Conservation (phyloP, 2,888 invertebrate genomes). For the Zeuzera pyrina region DNA sequence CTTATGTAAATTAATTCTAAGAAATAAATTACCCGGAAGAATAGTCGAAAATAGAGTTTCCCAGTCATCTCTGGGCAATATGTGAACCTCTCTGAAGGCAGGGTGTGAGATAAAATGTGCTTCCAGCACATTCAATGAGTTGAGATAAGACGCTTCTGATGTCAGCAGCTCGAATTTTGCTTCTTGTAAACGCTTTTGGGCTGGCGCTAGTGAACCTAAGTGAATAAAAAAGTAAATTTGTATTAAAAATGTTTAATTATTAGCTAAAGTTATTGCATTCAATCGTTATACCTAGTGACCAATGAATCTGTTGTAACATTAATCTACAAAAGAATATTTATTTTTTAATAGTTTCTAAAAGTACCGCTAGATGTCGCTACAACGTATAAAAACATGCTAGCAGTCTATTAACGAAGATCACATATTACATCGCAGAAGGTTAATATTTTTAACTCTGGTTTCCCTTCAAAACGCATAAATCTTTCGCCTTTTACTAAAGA, state of each 20-base stretch:
- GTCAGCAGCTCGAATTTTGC: constrained; percentile 99
- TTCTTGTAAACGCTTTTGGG: constrained; percentile 92
- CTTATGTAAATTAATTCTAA: no score
- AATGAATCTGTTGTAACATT: no score
- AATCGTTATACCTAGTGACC: no score
- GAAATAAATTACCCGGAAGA: constrained; percentile 74
- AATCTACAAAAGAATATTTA: no score
- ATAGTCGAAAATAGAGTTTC: constrained; percentile 91
- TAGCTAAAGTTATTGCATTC: no score
- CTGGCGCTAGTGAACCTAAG: constrained; percentile 83
- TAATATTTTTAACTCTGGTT: constrained; percentile 72
- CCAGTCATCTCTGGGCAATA: constrained; percentile 79
- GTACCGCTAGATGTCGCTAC: no score
- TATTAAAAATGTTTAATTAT: no score
- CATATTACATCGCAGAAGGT: no score
- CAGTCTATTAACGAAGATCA: no score
- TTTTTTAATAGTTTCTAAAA: no score
- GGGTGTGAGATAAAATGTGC: constrained; percentile 85
- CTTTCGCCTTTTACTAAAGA: constrained; percentile 87
- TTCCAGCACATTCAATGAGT: constrained; percentile 91
- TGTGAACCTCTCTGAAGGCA: constrained; percentile 77
- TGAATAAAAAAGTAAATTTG: no score
- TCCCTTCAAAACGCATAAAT: constrained; percentile 80
- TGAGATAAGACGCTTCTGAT: constrained; percentile 96
- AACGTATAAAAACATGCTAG: no score